phyloP scores from a whole-genome alignment of 1,140 invertebrate genomes.

The Medauroidea extradentata region DNA sequence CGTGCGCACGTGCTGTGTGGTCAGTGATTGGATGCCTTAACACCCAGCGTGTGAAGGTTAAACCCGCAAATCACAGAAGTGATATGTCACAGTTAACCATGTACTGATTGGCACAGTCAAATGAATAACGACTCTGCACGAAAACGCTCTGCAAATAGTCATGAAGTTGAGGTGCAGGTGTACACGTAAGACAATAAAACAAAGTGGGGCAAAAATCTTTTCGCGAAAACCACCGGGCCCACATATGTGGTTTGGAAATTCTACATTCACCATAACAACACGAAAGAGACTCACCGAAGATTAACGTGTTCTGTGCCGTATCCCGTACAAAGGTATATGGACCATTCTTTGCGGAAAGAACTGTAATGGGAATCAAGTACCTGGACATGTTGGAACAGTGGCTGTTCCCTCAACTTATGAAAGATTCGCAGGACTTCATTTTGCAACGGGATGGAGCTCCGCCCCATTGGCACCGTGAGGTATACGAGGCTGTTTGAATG shows the following conservation, averaged over 20 bases:
- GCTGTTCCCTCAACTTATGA: neutral
- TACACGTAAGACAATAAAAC: no score
- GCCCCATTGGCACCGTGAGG: slow-evolving; percentile 31
- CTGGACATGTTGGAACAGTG: neutral
- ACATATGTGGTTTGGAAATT: slow-evolving; percentile 10
- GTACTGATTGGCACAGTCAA: no score
- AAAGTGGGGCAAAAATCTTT: no score
- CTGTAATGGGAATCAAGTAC: slow-evolving; percentile 13
- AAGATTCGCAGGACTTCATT: neutral
- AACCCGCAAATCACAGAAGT: no score
- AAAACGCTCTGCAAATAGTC: no score
- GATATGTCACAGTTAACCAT: no score
- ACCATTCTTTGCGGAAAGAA: slow-evolving; percentile 4
- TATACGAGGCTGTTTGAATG: slow-evolving; percentile 31
- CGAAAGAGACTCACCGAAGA: slow-evolving; percentile 8
- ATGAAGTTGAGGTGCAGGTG: no score
- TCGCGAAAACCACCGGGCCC: no score
- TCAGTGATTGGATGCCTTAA: no score
- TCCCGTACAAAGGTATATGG: slow-evolving; percentile 7
- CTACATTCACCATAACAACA: slow-evolving; percentile 7
- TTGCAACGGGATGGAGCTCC: slow-evolving; percentile 43
- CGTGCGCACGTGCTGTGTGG: no score
- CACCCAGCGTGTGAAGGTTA: no score
- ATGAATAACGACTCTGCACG: no score
- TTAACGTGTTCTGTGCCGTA: slow-evolving; percentile 8